Percentiles rank a stretch among this genome's conserved stretches.
Evolutionary conservation across 2,113 vertebrate genomes (phyloP).

Genomic region (Conger conger): DNA sequence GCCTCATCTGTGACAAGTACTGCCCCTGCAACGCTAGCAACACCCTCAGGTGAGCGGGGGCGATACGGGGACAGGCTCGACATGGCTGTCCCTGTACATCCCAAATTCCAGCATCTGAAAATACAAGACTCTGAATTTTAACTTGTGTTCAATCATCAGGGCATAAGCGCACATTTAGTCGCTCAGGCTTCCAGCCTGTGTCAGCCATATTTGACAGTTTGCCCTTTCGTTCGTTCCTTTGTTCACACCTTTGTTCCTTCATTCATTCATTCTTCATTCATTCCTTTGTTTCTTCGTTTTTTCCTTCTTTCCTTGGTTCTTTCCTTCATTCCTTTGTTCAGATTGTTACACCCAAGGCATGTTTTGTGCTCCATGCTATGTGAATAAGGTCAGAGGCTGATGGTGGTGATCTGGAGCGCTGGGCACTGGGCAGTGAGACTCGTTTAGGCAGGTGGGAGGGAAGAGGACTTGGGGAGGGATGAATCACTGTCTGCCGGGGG

Average conservation of each 20-base stretch:
- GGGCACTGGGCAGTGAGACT: slow-evolving; percentile 51
- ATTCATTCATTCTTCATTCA: neutral
- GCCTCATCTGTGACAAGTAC: slow-evolving; percentile 86
- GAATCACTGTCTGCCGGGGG: slow-evolving; percentile 35
- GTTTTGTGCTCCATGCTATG: slow-evolving; percentile 49
- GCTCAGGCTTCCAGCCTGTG: slow-evolving; percentile 19
- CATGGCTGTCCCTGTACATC: neutral
- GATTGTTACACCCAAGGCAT: neutral
- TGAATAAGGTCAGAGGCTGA: slow-evolving; percentile 65
- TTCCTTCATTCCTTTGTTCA: neutral
- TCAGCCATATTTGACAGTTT: neutral
- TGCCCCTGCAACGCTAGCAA: slow-evolving; percentile 88
- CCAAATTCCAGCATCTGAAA: neutral
- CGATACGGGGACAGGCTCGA: too few relatives aligned
- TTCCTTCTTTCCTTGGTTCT: too few relatives aligned
- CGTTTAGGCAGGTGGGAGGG: slow-evolving; percentile 63
- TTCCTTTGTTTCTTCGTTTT: neutral
- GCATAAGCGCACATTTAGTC: neutral
- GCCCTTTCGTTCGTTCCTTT: neutral
- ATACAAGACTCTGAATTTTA: neutral
- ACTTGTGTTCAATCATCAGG: neutral
- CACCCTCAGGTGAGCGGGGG: slow-evolving; percentile 80
- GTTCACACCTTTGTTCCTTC: neutral
- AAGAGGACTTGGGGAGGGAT: slow-evolving; percentile 51
- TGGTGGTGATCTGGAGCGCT: slow-evolving; percentile 25